phyloP scores from a whole-genome alignment of 2,113 vertebrate genomes.

The Macquaria australasica region DNA sequence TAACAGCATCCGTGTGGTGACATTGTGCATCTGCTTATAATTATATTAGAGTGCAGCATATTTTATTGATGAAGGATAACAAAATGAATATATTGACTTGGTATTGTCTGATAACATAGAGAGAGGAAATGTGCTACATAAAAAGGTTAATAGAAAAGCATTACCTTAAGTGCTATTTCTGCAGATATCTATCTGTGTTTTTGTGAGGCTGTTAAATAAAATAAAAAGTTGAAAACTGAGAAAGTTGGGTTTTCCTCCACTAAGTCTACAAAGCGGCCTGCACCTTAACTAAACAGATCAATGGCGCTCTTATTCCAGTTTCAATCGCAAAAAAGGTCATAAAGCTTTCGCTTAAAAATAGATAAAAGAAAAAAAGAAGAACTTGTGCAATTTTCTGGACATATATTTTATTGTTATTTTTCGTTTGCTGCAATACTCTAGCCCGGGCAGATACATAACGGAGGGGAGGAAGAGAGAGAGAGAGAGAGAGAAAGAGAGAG shows the following conservation, averaged over 20 bases:
- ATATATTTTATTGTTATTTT: slow-evolving; percentile 77
- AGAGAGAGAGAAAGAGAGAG: background rate
- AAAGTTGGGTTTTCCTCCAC: slow-evolving; percentile 9
- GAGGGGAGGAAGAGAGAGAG: slow-evolving; percentile 49
- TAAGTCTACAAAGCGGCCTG: slow-evolving; percentile 35
- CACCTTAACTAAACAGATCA: slow-evolving; percentile 65
- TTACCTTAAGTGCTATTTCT: background rate
- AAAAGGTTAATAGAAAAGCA: slow-evolving; percentile 3
- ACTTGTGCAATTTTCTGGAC: slow-evolving; percentile 68
- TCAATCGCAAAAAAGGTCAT: slow-evolving; percentile 46
- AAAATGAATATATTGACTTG: background rate
- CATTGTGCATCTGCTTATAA: background rate
- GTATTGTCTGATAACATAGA: background rate
- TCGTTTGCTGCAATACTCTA: slow-evolving; percentile 68
- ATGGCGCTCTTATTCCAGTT: slow-evolving; percentile 39
- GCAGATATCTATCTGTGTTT: background rate
- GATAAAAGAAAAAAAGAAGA: slow-evolving; percentile 27
- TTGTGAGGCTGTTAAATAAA: slow-evolving; percentile 14
- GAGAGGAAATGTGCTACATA: background rate
- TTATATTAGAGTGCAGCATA: background rate
- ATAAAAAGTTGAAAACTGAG: background rate
- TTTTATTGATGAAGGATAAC: background rate
- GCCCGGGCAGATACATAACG: slow-evolving; percentile 72
- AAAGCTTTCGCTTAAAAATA: slow-evolving; percentile 46
- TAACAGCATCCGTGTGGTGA: slow-evolving; percentile 33